These are phyloP conservation scores for Lepidocyrtinus sp. DNA, from an alignment of 2,888 invertebrate species.

Conservation along the genomic window DNA sequence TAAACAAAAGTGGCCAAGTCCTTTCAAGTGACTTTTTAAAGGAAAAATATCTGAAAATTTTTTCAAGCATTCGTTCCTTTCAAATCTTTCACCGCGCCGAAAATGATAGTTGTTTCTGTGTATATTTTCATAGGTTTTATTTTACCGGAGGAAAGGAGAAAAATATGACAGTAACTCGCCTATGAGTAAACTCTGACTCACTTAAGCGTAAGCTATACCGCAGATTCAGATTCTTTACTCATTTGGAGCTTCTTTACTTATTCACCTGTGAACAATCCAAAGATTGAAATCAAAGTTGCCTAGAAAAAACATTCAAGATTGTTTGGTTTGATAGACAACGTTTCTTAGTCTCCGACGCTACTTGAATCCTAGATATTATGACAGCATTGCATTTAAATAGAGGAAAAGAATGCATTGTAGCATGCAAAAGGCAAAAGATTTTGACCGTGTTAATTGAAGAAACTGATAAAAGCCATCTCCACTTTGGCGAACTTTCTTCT, in stretches of 20 bases:
- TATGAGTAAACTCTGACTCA: too few species aligned
- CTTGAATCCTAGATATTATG: neutral
- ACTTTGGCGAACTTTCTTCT: neutral
- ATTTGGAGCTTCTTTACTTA: slow-evolving; percentile 34
- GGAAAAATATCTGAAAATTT: too few species aligned
- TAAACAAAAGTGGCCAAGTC: neutral
- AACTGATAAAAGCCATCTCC: slow-evolving; percentile 21
- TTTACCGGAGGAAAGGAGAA: too few species aligned
- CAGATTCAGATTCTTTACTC: neutral
- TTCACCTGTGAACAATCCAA: slow-evolving; percentile 37
- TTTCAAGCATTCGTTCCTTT: too few species aligned
- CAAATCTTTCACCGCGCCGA: too few species aligned
- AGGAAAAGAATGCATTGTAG: neutral
- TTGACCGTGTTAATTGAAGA: slow-evolving; percentile 46
- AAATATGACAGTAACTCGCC: too few species aligned
- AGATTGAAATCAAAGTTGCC: neutral
- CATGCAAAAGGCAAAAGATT: slow-evolving; percentile 18
- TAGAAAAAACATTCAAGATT: neutral
- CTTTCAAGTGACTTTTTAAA: too few species aligned
- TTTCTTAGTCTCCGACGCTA: neutral
- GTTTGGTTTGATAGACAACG: neutral
- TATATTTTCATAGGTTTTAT: too few species aligned
- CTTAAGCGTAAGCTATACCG: too few species aligned
- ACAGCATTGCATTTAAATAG: neutral
- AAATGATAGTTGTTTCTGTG: too few species aligned